Conservation (phyloP, 2,797 vertebrate species). For the Glyptemys insculpta region DNA sequence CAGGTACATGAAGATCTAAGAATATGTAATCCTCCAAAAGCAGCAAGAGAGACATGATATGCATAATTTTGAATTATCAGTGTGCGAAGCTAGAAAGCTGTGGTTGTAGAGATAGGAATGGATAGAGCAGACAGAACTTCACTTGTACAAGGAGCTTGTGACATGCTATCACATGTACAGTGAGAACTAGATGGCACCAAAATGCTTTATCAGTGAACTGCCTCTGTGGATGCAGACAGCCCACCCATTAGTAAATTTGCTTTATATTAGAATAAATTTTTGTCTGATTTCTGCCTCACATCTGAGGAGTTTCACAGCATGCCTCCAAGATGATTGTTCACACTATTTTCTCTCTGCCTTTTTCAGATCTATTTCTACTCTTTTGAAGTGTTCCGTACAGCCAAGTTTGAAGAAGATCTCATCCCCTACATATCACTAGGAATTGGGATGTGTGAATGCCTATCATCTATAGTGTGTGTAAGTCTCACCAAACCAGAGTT, state of each 20-base stretch:
- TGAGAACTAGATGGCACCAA: neutral
- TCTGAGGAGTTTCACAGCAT: neutral
- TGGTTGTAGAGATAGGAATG: neutral
- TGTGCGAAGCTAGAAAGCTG: neutral
- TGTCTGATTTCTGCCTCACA: neutral
- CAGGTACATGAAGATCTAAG: neutral
- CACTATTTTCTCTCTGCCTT: neutral
- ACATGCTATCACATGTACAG: neutral
- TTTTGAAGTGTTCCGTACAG: constrained; percentile 90
- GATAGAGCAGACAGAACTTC: neutral
- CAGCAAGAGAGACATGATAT: neutral
- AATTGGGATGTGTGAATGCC: constrained; percentile 91
- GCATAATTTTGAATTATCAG: neutral
- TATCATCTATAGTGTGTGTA: constrained; percentile 90
- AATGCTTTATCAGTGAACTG: neutral
- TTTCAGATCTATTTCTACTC: constrained; percentile 94
- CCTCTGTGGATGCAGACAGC: neutral
- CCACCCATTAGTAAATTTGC: neutral
- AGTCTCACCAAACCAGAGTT: constrained; percentile 62
- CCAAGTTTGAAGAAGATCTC: constrained; percentile 84
- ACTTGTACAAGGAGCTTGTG: neutral
- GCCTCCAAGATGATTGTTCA: neutral
- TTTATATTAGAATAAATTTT: neutral
- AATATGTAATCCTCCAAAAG: neutral
- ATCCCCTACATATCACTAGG: constrained; percentile 90